A percentile compares a stretch with the other conserved stretches of the same genome.
These are phyloP conservation scores for Peromyscus aztecus DNA, from an alignment of 2,797 vertebrate genomes.

Conservation along the genomic window DNA sequence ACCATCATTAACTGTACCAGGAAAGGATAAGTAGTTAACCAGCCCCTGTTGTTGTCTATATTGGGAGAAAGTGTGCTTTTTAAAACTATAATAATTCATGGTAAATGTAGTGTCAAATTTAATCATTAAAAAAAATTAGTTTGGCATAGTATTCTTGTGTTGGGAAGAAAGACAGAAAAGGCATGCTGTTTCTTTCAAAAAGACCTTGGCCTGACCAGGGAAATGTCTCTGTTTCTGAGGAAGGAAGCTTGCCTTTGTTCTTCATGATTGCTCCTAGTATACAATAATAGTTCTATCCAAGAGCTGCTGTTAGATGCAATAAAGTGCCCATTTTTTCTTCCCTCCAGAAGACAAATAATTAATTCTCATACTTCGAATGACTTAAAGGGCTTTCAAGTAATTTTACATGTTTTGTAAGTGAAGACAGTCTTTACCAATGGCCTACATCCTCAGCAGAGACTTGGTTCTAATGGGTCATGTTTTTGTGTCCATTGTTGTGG, in stretches of 20 bases:
- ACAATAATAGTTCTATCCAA: constrained; percentile 23
- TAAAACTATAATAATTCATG: constrained; percentile 22
- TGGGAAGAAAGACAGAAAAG: constrained; percentile 43
- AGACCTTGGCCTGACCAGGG: neutral
- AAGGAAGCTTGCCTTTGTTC: constrained; percentile 44
- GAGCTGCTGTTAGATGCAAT: constrained; percentile 6
- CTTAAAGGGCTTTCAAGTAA: constrained; percentile 23
- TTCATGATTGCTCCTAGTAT: constrained; percentile 28
- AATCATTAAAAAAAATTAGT: constrained; percentile 26
- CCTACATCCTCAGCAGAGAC: neutral
- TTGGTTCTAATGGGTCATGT: neutral
- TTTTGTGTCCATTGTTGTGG: neutral
- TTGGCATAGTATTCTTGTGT: neutral
- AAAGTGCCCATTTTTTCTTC: neutral
- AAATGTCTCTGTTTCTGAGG: constrained; percentile 45
- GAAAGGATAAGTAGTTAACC: constrained; percentile 1
- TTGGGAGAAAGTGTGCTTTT: constrained; percentile 28
- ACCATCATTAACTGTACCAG: neutral
- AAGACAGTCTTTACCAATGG: neutral
- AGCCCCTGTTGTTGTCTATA: neutral
- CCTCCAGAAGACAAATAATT: constrained; percentile 44
- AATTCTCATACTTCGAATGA: constrained; percentile 13
- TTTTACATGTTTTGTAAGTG: neutral
- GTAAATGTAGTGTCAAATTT: constrained; percentile 21
- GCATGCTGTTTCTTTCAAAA: constrained; percentile 19